Base-by-base conservation (phyloP, 2,797 vertebrate genomes). In the Etheostoma perlongum region DNA sequence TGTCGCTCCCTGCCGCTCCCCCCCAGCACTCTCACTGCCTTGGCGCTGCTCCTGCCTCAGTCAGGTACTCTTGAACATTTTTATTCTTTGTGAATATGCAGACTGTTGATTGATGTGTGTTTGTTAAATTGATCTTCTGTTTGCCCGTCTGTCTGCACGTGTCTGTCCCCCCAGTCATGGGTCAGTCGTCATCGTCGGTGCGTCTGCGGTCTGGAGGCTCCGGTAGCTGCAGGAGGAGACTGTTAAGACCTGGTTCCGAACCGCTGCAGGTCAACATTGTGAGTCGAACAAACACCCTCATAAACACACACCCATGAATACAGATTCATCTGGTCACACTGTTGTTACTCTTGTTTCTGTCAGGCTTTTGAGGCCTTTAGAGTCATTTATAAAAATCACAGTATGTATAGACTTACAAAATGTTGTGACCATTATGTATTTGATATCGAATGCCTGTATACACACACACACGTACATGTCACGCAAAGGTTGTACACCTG, bases 221-320 rank as follows among this genome's bases (percentile, higher is more conserved):
- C 2, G 93, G 95, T 0, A 93, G 94, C 83, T 95, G 92, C 53
- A 90, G 94, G 47, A 96, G 93, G 91, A 96, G 95, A 76, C 89
- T 95, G 60, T 86, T 96, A 59, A 95, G 95, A 88, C 95, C 95
- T 10, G 96, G 96, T 67, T 96, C 96, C n/a, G 96, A 96, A 85
- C 96, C 96, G 10, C 93, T 97, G 66, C 95, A 96, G 66, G 94
- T 97, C 85, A 96, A 96, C 86, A 89, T 96, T 85, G 96, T 98
- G 94, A 97, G 96, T 93, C 14, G 1, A 58, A 82, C 52, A 62
- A 58, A 46, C 53, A 42, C 36, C 42, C 49, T 13, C 54, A 63
- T 40, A 55, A 51, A 68, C 54, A 74, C 33, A 73, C 18, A 74
- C 49, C 74, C 44, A 54, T 51, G n/a, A 47, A 68, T 5, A 63